Percentiles rank a stretch among this genome's conserved stretches.
These are phyloP conservation scores for Dynastes hyllus DNA, from an alignment of 2,888 invertebrate species.

Conservation along the genomic window DNA sequence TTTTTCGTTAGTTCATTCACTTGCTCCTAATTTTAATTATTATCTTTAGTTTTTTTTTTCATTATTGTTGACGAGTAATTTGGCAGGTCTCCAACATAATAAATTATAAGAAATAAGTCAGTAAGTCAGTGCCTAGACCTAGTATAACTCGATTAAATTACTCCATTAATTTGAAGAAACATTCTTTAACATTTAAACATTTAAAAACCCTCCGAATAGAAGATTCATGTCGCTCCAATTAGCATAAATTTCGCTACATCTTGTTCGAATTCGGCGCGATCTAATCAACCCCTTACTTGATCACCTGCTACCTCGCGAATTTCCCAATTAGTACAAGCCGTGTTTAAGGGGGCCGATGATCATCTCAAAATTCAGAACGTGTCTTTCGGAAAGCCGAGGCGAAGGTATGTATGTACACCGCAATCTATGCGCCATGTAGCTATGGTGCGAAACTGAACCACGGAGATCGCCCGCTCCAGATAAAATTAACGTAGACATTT, in stretches of 20 bases:
- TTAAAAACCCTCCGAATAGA: background rate
- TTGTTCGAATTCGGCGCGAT: slow-evolving; percentile 25
- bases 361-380: slow-evolving; percentile 27
- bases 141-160: background rate
- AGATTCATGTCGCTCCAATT: background rate
- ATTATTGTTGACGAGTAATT: too few relatives aligned
- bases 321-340: slow-evolving; percentile 22
- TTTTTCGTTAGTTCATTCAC: too few relatives aligned
- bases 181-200: background rate
- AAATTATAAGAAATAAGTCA: too few relatives aligned
- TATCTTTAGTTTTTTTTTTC: too few relatives aligned
- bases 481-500: slow-evolving; percentile 41
- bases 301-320: slow-evolving; percentile 35
- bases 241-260: slow-evolving; percentile 18
- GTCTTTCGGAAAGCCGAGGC: background rate
- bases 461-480: slow-evolving; percentile 18
- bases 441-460: background rate
- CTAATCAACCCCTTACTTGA: slow-evolving; percentile 18
- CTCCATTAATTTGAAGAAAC: background rate
- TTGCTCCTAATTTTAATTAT: too few relatives aligned
- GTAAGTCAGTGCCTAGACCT: background rate
- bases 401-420: background rate
- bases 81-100: too few relatives aligned
- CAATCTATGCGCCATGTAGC: background rate
- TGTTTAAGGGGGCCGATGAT: too few relatives aligned